A percentile compares a stretch with the other conserved stretches of the same genome.
Conservation (phyloP, 2,797 vertebrate genomes). For the Chelonia mydas region DNA sequence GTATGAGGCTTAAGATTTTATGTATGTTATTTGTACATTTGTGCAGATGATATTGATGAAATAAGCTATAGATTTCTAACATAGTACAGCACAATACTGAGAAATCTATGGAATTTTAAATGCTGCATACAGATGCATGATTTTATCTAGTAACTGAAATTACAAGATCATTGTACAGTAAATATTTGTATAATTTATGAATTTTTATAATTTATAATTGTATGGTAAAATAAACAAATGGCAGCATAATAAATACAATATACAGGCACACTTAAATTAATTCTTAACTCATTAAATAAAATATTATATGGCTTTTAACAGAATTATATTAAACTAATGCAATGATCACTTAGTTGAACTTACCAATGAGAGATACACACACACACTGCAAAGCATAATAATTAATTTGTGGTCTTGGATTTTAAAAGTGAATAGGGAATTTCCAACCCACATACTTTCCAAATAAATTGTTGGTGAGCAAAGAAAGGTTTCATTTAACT, state of each 20-base stretch:
- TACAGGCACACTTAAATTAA: not conserved
- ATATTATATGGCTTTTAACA: not conserved
- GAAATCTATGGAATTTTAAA: not conserved
- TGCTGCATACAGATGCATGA: not conserved
- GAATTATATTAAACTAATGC: not conserved
- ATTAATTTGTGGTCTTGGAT: rapidly evolving
- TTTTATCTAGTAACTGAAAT: not conserved
- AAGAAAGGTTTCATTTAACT: rapidly evolving
- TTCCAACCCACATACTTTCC: not conserved
- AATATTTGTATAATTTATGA: rapidly evolving
- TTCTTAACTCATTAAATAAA: not conserved
- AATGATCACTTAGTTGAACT: not conserved
- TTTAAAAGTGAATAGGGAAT: not conserved
- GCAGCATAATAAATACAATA: not conserved
- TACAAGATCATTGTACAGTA: rapidly evolving
- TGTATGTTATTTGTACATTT: not conserved
- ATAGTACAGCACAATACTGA: not conserved
- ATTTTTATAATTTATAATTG: not conserved
- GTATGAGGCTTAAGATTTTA: not conserved
- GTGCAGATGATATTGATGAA: not conserved
- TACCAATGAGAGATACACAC: rapidly evolving
- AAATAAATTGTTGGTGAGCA: not conserved
- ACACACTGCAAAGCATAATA: not conserved
- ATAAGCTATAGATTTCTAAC: not conserved
- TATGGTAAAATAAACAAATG: rapidly evolving